phyloP scores from a whole-genome alignment of 2,797 vertebrate species.

The Podarcis siculus region DNA sequence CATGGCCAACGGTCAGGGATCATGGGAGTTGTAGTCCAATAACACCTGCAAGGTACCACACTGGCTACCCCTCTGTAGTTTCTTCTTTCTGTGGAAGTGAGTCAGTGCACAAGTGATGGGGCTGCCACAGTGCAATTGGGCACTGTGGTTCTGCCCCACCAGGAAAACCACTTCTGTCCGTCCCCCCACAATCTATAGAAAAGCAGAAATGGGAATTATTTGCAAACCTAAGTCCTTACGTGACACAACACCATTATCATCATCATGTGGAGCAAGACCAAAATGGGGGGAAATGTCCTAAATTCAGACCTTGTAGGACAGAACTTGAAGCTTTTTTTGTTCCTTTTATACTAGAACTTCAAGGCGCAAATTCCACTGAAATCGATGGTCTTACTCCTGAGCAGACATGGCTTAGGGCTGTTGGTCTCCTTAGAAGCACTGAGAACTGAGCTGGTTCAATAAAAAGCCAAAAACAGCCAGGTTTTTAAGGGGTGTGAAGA shows the following conservation, averaged over 20 bases:
- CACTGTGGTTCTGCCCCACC: no score
- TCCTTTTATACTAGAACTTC: background rate
- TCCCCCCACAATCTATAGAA: background rate
- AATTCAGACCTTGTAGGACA: background rate
- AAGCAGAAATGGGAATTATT: no score
- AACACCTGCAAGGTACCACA: no score
- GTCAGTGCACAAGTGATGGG: background rate
- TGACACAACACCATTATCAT: background rate
- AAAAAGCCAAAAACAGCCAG: no score
- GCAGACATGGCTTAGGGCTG: no score
- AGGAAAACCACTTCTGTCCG: no score
- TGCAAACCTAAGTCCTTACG: background rate
- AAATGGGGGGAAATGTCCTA: background rate
- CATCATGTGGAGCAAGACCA: background rate
- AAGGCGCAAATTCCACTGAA: background rate
- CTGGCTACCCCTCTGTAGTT: background rate
- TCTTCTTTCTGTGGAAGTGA: background rate
- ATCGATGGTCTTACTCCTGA: no score
- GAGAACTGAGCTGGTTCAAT: no score
- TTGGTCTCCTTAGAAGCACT: no score
- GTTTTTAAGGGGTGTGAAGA: no score
- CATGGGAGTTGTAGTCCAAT: no score
- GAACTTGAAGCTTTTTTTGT: background rate
- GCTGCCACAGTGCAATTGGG: background rate
- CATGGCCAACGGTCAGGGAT: no score